Evolutionary conservation across 2,888 invertebrate genomes (phyloP), one percentile per base, ranked within the genome.

Genomic region (Parascotia fuliginaria): DNA sequence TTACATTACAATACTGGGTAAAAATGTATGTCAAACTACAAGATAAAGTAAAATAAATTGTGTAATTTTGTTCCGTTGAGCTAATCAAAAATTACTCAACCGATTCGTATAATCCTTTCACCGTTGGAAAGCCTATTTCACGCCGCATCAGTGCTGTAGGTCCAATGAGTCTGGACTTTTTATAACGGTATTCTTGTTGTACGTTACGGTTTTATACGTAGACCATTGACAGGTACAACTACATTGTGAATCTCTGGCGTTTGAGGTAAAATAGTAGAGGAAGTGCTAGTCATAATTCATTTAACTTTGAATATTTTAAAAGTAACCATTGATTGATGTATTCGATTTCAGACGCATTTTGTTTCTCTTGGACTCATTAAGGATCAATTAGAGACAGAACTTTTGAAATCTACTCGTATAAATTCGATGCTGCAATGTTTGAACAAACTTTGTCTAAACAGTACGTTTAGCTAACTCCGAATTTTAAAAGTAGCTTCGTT

Each of bases 21-120:
- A 4, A n/a, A 36, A 31, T 22, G 14, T 22, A 31, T 31, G 37
- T 31, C 14, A 37, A 38, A 31, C 12, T 5, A 50, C 32, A 49
- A 42, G 44, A 43, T 28, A 44, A 32, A 51, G 32, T 24, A 51
- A 44, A 45, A 49, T 43, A 55, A 39, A 7, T 50, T 46, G 22
- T 59, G 49, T 54, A 42, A 54, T 42, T n/a, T 45, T 15, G 36
- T 56, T 58, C 49, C 39, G 50, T 58, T 50, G 32, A 40, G 36
- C 40, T 49, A 67, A 60, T 63, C 59, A 28, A 36, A 55, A 57
- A 51, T 53, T 41, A 66, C 51, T 63, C 48, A 38, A 56, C 60
- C 68, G 52, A 44, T 59, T 44, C 49, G 38, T 50, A 43, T 60
- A 70, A 63, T 62, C 42, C 52, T 60, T 57, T 60, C 46, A 63